phyloP scores from a whole-genome alignment of 1,140 invertebrate species.

The Drosophila pseudoananassae region DNA sequence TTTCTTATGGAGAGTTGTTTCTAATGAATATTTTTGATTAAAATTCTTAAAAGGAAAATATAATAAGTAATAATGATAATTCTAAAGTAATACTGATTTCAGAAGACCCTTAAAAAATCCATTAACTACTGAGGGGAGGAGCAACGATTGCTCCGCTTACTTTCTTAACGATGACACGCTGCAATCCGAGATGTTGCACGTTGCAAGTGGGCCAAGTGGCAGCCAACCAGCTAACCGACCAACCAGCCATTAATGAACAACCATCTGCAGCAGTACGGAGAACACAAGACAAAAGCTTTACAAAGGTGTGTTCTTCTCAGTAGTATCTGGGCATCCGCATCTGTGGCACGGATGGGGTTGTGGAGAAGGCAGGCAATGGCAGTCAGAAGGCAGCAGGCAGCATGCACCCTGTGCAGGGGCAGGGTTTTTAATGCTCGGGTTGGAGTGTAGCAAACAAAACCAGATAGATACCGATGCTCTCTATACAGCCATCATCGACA shows the following conservation, averaged over 20 bases:
- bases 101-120: neutral
- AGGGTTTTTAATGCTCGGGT: constrained; percentile 67
- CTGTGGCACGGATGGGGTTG: neutral
- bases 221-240: constrained; percentile 55
- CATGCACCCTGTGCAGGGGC: constrained; percentile 56
- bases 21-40: too few relatives aligned
- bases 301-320: constrained; percentile 46
- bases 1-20: too few relatives aligned
- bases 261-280: constrained; percentile 17
- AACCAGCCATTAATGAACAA: constrained; percentile 71
- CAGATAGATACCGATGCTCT: constrained; percentile 70
- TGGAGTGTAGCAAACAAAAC: constrained; percentile 59
- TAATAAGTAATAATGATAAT: neutral
- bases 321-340: constrained; percentile 14
- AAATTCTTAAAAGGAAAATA: too few relatives aligned
- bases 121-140: constrained; percentile 23
- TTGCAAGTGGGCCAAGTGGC: constrained; percentile 34
- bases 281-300: constrained; percentile 34
- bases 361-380: constrained; percentile 7
- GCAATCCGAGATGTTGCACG: constrained; percentile 41
- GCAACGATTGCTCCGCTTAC: constrained; percentile 26
- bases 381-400: too few relatives aligned
- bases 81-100: neutral
- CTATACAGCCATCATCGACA: constrained; percentile 73
- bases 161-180: constrained; percentile 32